phyloP scores from a whole-genome alignment of 2,113 vertebrate species.

The Marmota flaviventris region DNA sequence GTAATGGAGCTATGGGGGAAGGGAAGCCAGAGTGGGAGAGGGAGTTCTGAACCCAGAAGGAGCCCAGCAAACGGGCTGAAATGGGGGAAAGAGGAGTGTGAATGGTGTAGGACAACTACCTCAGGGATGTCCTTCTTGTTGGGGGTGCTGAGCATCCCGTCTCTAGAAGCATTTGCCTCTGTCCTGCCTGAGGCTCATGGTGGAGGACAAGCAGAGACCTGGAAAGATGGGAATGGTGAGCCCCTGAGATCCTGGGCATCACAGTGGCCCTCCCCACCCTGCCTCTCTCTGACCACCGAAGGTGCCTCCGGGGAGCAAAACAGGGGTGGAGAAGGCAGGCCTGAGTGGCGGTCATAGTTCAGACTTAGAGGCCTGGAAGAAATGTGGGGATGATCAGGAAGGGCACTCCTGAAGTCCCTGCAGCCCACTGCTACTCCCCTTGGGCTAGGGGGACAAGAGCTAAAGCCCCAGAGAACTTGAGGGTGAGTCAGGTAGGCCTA shows the following conservation, averaged over 20 bases:
- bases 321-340: conserved; percentile 66
- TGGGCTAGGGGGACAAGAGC: not conserved
- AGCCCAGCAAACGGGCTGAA: not conserved
- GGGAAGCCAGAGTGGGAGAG: not conserved
- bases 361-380: conserved; percentile 60
- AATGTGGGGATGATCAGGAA: not conserved
- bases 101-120: not conserved
- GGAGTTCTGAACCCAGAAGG: not conserved
- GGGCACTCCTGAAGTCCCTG: not conserved
- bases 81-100: not conserved
- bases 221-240: not conserved
- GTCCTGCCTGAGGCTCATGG: not conserved
- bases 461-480: conserved; percentile 2
- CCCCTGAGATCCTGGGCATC: conserved; percentile 65
- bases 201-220: not conserved
- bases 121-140: not conserved
- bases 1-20: not conserved
- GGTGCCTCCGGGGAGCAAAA: conserved; percentile 39
- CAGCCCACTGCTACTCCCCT: conserved; percentile 16
- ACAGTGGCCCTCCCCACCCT: conserved; percentile 68
- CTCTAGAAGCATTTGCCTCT: conserved; percentile 25
- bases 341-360: conserved; percentile 45
- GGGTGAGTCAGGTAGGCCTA: not conserved
- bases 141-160: not conserved
- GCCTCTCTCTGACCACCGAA: not conserved